phyloP scores from a whole-genome alignment of 2,797 vertebrate species.

The Sebastes matsubarae region DNA sequence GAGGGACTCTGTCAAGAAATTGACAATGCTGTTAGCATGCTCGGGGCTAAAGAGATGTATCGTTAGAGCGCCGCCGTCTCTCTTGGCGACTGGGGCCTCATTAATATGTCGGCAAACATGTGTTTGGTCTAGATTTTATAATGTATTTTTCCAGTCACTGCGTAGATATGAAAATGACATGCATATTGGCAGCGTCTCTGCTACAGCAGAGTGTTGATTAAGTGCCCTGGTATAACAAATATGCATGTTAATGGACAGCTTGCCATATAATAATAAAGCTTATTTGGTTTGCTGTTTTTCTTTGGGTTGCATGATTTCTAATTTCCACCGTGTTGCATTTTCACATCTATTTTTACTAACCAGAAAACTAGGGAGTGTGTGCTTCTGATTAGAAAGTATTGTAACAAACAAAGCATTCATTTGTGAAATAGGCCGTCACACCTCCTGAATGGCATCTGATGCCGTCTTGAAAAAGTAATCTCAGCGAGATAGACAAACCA shows the following conservation, averaged over 20 bases:
- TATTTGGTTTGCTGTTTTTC: not conserved
- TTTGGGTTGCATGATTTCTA: not conserved
- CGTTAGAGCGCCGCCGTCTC: constrained; percentile 10
- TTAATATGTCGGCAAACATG: constrained; percentile 53
- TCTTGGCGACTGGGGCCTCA: constrained; percentile 18
- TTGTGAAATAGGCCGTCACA: not conserved
- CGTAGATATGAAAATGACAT: constrained; percentile 23
- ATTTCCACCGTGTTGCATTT: not conserved
- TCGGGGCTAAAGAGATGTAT: constrained; percentile 42
- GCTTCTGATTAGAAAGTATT: not conserved
- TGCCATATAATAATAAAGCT: not conserved
- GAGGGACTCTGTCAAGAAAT: constrained; percentile 52
- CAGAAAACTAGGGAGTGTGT: not conserved
- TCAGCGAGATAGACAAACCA: not conserved
- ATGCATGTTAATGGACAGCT: not conserved
- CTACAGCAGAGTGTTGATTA: constrained; percentile 3
- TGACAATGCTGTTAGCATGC: constrained; percentile 57
- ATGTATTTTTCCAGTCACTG: constrained; percentile 29
- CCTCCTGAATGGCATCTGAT: not conserved
- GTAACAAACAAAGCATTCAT: constrained; percentile 3
- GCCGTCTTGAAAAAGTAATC: not conserved
- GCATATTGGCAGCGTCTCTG: not conserved
- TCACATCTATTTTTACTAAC: not conserved
- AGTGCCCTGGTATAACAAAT: not conserved
- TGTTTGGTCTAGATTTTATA: constrained; percentile 32